Evolutionary conservation across 1,140 invertebrate genomes (phyloP), one percentile per base, ranked within the genome.

Genomic region (Meteorus sp.): DNA sequence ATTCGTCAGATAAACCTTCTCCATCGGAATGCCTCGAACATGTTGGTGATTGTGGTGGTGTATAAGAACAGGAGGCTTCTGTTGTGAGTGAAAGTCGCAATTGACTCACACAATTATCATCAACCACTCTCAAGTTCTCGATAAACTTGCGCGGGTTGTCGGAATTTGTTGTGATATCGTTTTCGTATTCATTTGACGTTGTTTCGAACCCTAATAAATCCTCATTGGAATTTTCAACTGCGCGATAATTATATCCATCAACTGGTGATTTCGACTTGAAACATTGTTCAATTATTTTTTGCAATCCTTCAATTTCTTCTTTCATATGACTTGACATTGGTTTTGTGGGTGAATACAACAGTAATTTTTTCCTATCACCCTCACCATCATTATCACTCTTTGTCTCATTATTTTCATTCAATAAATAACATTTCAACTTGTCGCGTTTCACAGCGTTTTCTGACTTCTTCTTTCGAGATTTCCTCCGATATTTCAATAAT

Each of bases 401-500:
- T 1, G 17, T n/a, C 15, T 53, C 15, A 17, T 29, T 8, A 2
- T 53, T 20, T 13, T 25, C 37, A 9, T 23, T 35, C 17, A 53
- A 35, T n/a, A 37, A 35, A 17, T n/a, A n/a, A n/a, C 23, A 23
- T 22, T 37, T 39, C 1, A 41, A 9, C 6, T 19, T 41, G 2
- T 35, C 2, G 8, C 27, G 3, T 8, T 39, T 41, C 2, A 3
- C 13, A 53, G 3, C 9, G n/a, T 9, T 2, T 1, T 35, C 2
- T n/a, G 3, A 3, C 20, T 39, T 53, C 23, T 23, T 53, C 22
- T 58, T 58, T 15, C 25, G 47, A 9, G 31, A 5, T 41, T 37
- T 58, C 2, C 8, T 23, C 5, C 13, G 5, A 6, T 50, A 50
- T 25, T 59, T 70, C 6, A 73, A 48, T 7, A 70, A 48, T 25